Conservation (phyloP, 2,888 invertebrate species). For the Leptopilina myrica region DNA sequence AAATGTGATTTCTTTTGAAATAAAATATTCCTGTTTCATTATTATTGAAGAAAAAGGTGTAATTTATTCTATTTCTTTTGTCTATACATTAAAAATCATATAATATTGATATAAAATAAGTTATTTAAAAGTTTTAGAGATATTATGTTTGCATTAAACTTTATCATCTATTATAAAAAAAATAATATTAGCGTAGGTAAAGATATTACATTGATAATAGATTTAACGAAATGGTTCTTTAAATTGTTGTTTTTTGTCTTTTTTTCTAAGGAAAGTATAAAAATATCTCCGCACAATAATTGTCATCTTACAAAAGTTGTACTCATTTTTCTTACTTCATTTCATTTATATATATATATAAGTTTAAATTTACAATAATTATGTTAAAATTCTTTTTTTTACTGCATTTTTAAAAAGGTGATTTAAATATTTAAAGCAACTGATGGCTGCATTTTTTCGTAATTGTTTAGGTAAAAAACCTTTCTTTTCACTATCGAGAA, state of each 20-base stretch:
- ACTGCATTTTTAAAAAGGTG: neutral
- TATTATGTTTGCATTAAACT: conserved; percentile 7
- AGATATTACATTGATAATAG: conserved; percentile 21
- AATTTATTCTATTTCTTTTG: conserved; percentile 9
- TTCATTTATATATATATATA: neutral
- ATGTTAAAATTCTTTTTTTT: neutral
- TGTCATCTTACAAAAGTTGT: neutral
- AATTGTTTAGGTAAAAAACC: neutral
- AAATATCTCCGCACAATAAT: neutral
- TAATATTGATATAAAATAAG: neutral
- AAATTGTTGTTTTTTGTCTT: neutral
- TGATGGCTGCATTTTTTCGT: neutral
- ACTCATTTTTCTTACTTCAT: neutral
- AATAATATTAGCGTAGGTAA: neutral
- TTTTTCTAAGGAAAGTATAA: conserved; percentile 9
- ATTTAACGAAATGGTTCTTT: neutral
- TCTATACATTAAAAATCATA: neutral
- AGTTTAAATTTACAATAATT: neutral
- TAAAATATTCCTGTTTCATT: neutral
- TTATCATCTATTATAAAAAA: conserved; percentile 7
- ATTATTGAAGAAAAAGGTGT: neutral
- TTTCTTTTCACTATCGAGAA: neutral
- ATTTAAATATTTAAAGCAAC: neutral
- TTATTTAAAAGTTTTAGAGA: neutral
- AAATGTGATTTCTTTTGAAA: conserved; percentile 23